Conservation (phyloP, 2,113 vertebrate genomes). For the Syrmaticus mikado region DNA sequence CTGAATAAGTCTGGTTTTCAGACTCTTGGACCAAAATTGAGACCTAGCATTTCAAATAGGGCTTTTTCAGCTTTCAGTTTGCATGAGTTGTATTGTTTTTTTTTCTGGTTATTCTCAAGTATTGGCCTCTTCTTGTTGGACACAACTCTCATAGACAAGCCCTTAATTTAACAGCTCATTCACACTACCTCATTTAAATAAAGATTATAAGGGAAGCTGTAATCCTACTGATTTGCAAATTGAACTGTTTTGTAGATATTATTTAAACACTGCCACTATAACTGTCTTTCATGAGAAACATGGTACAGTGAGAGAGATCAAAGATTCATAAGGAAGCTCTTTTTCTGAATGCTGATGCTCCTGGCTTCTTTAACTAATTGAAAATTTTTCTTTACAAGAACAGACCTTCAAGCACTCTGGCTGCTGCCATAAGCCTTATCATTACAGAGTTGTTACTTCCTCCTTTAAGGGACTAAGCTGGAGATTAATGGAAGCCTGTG, state of each 20-base stretch:
- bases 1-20: background rate
- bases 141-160: conserved; percentile 22
- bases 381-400: conserved; percentile 80
- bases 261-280: conserved; percentile 59
- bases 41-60: background rate
- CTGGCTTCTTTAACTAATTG: conserved; percentile 81
- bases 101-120: background rate
- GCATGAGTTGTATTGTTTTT: background rate
- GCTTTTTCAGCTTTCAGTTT: background rate
- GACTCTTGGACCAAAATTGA: background rate
- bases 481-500: conserved; percentile 69
- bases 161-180: conserved; percentile 67
- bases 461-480: conserved; percentile 68
- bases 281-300: conserved; percentile 68
- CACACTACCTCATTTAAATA: conserved; percentile 62
- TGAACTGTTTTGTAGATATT: conserved; percentile 73
- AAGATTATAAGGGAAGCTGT: conserved; percentile 52
- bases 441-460: conserved; percentile 74
- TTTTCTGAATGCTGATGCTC: conserved; percentile 71
- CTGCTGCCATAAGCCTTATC: conserved; percentile 71
- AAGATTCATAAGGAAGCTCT: conserved; percentile 75
- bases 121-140: conserved; percentile 53
- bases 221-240: conserved; percentile 74
- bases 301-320: conserved; percentile 74
- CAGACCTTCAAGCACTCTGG: conserved; percentile 76